Evolutionary conservation across 1,140 invertebrate genomes (phyloP), one percentile per base, ranked within the genome.

Genomic region (Oscheius sp.): DNA sequence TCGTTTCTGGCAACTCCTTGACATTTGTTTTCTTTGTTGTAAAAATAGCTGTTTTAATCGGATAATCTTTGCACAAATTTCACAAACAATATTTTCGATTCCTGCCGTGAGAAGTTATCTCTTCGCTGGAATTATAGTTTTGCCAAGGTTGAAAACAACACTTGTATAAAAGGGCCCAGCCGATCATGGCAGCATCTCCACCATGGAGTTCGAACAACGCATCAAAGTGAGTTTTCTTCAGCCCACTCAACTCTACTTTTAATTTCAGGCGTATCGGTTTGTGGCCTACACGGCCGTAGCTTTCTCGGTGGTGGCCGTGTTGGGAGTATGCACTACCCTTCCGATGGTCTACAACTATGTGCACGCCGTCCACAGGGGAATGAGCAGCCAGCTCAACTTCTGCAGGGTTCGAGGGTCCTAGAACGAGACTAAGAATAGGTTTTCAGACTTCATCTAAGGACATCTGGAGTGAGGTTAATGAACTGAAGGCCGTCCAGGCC

Each of bases 321-420:
- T 71, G 23, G 58, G 58, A 28, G 66, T 69, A 31, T 75, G 74
- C 69, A 42, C 74, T 29, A 73, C 74, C 34, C 69, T 75, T 32
- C 74, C 74, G n/a, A 75, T 75, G 68, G 52, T 75, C 18, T 62
- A 75, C 62, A 75, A 74, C 62, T 75, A 75, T 55, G 74, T 75
- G 28, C 74, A 75, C 23, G 59, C 63, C 55, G 66, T 75, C 61
- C 32, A 58, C 28, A 55, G 69, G 35, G 45, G 35, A n/a, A 72
- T 75, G 59, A 38, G 64, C 28, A 61, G 55, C 15, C 69, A 75
- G 38, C 58, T 73, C 29, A 76, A 58, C 36, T 73, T 73, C 62
- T 75, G 74, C 45, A 68, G 36, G 36, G 68, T 65, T 18, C 26
- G 15, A 7, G 2, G 20, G 34, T 31, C 15, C 38, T n/a, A 13